Conservation (phyloP, 2,888 invertebrate species). For the Scaptomyza parva region DNA sequence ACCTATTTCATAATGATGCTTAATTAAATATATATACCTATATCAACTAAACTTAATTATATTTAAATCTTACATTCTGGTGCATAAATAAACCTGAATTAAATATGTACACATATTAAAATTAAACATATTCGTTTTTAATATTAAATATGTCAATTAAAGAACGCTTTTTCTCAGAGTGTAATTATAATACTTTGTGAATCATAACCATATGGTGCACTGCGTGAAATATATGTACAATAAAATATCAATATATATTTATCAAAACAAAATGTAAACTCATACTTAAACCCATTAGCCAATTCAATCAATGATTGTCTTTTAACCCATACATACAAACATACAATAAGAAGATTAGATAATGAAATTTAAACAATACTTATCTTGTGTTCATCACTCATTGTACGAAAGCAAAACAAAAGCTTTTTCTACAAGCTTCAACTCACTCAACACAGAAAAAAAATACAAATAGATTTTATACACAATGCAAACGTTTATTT, state of each 20-base stretch:
- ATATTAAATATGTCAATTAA: no score
- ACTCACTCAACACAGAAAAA: not conserved
- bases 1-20: no score
- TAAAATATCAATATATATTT: not conserved
- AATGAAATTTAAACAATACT: not conserved
- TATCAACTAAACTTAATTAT: no score
- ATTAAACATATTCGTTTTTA: no score
- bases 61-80: no score
- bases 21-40: no score
- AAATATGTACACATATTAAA: no score
- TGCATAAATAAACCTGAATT: no score
- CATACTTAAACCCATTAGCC: not conserved
- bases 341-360: not conserved
- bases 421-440: conserved; percentile 7
- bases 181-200: no score
- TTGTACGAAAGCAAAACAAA: not conserved
- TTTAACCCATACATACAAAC: not conserved
- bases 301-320: not conserved
- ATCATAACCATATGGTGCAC: not conserved
- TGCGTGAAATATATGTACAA: not conserved
- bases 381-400: not conserved
- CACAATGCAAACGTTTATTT: not conserved
- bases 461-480: not conserved
- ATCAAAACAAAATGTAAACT: not conserved
- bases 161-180: no score